These are phyloP conservation scores for Apistogramma diplotaenia DNA, from an alignment of 2,113 vertebrate species.

Conservation along the genomic window DNA sequence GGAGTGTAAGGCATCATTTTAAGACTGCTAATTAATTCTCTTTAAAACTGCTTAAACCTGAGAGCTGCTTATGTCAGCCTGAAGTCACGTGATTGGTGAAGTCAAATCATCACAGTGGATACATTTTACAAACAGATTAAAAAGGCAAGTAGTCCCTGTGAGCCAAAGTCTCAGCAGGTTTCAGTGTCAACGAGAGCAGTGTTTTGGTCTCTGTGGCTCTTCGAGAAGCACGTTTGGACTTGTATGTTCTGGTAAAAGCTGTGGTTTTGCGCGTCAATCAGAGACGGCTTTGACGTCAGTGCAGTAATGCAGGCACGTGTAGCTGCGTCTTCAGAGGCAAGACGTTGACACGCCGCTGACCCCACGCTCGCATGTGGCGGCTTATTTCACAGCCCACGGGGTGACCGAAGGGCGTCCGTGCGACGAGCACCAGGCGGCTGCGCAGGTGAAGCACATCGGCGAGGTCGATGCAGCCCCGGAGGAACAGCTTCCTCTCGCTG, in stretches of 20 bases:
- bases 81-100: neutral
- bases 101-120: neutral
- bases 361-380: constrained; percentile 46
- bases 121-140: neutral
- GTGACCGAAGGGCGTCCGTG: constrained; percentile 37
- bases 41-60: neutral
- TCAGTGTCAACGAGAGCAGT: no score
- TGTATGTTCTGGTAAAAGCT: constrained; percentile 25
- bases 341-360: constrained; percentile 50
- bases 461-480: constrained; percentile 43
- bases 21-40: neutral
- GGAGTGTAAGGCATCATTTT: neutral
- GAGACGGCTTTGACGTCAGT: constrained; percentile 1
- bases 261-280: constrained; percentile 9
- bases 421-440: constrained; percentile 13
- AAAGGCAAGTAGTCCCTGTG: neutral
- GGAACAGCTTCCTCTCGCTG: constrained; percentile 41
- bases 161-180: neutral
- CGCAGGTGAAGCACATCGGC: constrained; percentile 52
- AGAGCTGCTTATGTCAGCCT: neutral
- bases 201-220: constrained; percentile 1
- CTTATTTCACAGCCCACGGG: constrained; percentile 48
- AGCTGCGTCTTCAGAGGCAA: constrained; percentile 18
- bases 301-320: neutral
- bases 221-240: constrained; percentile 6